Percentiles rank a stretch among this genome's conserved stretches.
These are phyloP conservation scores for Neomorphus geoffroyi DNA, from an alignment of 2,797 vertebrate species.

Conservation along the genomic window DNA sequence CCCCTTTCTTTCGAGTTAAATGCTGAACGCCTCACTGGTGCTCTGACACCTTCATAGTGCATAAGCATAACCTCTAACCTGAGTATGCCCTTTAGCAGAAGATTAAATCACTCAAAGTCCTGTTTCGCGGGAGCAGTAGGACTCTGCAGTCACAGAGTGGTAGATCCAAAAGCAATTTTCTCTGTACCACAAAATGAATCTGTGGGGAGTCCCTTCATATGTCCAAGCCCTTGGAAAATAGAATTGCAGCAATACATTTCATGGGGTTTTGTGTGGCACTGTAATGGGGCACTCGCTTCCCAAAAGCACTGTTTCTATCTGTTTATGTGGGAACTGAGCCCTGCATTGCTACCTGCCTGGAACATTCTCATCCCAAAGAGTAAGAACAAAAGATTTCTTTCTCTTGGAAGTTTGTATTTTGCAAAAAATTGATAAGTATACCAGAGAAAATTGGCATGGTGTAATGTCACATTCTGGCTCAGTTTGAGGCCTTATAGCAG, in stretches of 20 bases:
- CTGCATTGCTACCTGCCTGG: background rate
- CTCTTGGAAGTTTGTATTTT: background rate
- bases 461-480: background rate
- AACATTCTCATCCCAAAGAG: background rate
- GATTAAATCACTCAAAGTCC: background rate
- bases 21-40: background rate
- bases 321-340: background rate
- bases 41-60: background rate
- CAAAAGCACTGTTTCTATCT: background rate
- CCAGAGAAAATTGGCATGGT: background rate
- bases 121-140: background rate
- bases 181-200: background rate
- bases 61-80: background rate
- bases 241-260: background rate
- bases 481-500: slow-evolving; percentile 29
- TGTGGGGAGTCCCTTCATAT: background rate
- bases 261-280: background rate
- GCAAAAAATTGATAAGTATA: background rate
- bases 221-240: background rate
- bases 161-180: slow-evolving; percentile 38
- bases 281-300: background rate
- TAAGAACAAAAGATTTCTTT: background rate
- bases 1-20: background rate
- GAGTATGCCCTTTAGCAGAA: background rate
- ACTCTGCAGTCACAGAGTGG: background rate